These are phyloP conservation scores for Cryptotis parvus DNA, from an alignment of 2,113 vertebrate genomes.

Conservation along the genomic window DNA sequence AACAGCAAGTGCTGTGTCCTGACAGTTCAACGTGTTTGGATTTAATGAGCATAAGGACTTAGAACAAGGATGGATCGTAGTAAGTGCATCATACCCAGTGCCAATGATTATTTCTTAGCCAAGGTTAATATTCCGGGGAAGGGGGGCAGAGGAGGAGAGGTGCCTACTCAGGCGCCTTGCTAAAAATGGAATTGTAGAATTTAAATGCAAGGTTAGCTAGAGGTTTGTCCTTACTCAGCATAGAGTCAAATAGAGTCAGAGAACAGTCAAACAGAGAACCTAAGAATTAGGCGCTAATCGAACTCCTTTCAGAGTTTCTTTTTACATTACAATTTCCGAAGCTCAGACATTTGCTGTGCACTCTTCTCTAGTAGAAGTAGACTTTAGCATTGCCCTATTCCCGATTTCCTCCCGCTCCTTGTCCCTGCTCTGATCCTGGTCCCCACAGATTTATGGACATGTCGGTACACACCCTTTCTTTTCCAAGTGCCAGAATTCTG, in stretches of 20 bases:
- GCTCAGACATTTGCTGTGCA: not conserved
- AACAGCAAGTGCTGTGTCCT: slow-evolving; percentile 35
- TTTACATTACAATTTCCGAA: not conserved
- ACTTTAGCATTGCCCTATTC: not conserved
- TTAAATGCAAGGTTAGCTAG: not conserved
- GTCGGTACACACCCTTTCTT: not conserved
- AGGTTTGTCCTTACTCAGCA: not conserved
- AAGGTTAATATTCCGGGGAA: not conserved
- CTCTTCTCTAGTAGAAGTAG: not conserved
- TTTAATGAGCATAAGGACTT: not conserved
- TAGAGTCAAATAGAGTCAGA: not conserved
- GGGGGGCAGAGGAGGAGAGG: not conserved
- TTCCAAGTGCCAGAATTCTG: slow-evolving; percentile 39
- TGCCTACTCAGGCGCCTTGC: not conserved
- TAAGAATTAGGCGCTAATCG: not conserved
- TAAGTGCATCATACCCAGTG: not conserved
- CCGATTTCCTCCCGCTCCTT: not conserved
- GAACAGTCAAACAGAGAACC: not conserved
- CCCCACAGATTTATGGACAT: not conserved
- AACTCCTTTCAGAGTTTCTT: not conserved
- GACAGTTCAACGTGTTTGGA: slow-evolving; percentile 11
- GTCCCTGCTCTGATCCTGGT: not conserved
- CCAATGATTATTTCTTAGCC: not conserved
- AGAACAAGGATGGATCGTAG: not conserved
- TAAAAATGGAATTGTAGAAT: slow-evolving; percentile 20